These are phyloP conservation scores for Drosophila sordidula DNA, from an alignment of 2,888 invertebrate genomes.

Conservation along the genomic window DNA sequence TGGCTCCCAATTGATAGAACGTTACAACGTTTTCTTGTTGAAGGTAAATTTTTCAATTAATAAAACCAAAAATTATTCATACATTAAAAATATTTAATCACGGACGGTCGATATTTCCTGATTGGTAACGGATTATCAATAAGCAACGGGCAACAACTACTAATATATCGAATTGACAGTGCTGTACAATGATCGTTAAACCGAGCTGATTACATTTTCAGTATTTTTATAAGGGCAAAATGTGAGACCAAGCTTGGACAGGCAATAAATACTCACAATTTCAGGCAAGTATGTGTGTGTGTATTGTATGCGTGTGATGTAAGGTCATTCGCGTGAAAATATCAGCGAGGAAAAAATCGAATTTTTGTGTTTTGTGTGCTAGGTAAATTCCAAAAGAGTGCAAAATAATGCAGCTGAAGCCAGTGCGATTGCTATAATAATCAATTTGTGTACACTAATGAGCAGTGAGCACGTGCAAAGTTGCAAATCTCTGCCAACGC, in stretches of 20 bases:
- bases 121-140: background rate
- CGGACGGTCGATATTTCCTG: background rate
- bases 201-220: slow-evolving; percentile 4
- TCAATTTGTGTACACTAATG: slow-evolving; percentile 36
- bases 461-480: slow-evolving; percentile 46
- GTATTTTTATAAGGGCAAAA: slow-evolving; percentile 37
- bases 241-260: slow-evolving; percentile 36
- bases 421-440: slow-evolving; percentile 43
- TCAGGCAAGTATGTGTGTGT: slow-evolving; percentile 48
- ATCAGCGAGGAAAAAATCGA: slow-evolving; percentile 82
- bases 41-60: too few species aligned
- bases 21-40: background rate
- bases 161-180: slow-evolving; percentile 5
- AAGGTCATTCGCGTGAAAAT: slow-evolving; percentile 82
- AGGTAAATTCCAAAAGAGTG: slow-evolving; percentile 78
- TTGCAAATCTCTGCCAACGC: slow-evolving; percentile 52
- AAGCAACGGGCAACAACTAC: background rate
- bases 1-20: too few species aligned
- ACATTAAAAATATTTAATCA: too few species aligned
- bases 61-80: background rate
- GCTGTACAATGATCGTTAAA: slow-evolving; percentile 27
- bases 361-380: slow-evolving; percentile 84
- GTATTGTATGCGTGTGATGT: slow-evolving; percentile 79
- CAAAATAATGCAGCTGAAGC: slow-evolving; percentile 52
- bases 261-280: slow-evolving; percentile 30